Evolutionary conservation across 2,797 vertebrate species (phyloP), one percentile per base, ranked within the genome.

Genomic region (Champsocephalus esox): DNA sequence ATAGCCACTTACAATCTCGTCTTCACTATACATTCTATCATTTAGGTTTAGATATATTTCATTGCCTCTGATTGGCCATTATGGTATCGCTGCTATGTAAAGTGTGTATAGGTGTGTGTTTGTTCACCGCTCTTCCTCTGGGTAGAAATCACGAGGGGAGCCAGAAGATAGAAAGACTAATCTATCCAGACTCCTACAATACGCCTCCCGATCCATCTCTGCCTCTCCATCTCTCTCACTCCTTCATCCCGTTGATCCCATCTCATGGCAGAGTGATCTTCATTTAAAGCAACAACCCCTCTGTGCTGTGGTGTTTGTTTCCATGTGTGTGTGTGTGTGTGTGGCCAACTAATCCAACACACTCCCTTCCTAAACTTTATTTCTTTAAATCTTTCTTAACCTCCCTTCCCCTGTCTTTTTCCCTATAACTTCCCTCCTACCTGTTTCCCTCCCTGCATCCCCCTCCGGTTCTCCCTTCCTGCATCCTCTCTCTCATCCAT

Each of bases 401-500:
- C 57, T 48, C 61, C 46, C 44, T 4, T 5, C 2, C 16, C 24
- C 3, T 0, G 56, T 62, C 28, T 28, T 28, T 4, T 8, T 50
- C 45, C 24, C 62, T 8, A 46, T 24, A 51, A 12, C 10, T 49
- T 19, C 59, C 45, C 69, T 28, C 28, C 1, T 12, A 46, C 21
- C 21, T 13, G 8, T 52, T 66, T 59, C 56, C 57, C 41, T 48
- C 52, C 4, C 57, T 59, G 5, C 41, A 24, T 72, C 67, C 70
- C 58, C 54, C 49, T 67, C 69, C 45, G 0, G 85, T 73, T 1
- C 70, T 81, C 62, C 51, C 34, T 3, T 56, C 72, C 60, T 71
- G 77, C 75, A 74, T 83, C 74, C 67, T 79, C 73, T 62, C 74
- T 82, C 75, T 86, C 79, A 62, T 86, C 87, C 79, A 81, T 66